Percentiles rank a stretch among this genome's conserved stretches.
Evolutionary conservation across 2,113 vertebrate genomes (phyloP).

Genomic region (Willisornis vidua): DNA sequence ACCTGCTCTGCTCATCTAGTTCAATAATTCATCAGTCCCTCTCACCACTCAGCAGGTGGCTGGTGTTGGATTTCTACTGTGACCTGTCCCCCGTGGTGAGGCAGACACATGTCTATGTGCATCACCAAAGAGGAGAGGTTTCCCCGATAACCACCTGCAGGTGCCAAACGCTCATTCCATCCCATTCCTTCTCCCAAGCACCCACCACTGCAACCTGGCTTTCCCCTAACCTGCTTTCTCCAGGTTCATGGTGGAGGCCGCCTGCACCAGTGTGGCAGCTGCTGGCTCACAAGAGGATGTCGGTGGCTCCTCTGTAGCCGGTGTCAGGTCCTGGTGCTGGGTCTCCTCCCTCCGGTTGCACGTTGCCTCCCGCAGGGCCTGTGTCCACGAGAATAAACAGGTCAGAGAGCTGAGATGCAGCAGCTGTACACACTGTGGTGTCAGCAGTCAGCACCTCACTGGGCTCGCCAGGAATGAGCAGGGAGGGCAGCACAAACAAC

Average conservation of each 20-base stretch:
- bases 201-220: fast-evolving
- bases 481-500: background rate
- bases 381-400: slow-evolving; percentile 40
- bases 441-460: background rate
- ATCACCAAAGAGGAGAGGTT: background rate
- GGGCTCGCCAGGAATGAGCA: background rate
- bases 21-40: background rate
- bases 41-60: background rate
- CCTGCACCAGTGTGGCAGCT: background rate
- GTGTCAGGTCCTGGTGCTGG: background rate
- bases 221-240: slow-evolving; percentile 71
- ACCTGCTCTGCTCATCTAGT: background rate
- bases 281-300: background rate
- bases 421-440: fast-evolving
- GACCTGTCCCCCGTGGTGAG: fast-evolving
- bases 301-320: background rate
- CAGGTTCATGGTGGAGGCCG: slow-evolving; percentile 64
- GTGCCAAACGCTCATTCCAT: fast-evolving
- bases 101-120: fast-evolving
- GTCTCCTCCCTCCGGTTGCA: slow-evolving; percentile 21
- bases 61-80: background rate
- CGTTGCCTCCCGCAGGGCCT: slow-evolving; percentile 79
- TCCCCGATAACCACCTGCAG: fast-evolving
- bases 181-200: background rate
- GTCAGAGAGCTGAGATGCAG: background rate